Evolutionary conservation across 2,888 invertebrate genomes (phyloP).

Genomic region (Notocelia uddmanniana): DNA sequence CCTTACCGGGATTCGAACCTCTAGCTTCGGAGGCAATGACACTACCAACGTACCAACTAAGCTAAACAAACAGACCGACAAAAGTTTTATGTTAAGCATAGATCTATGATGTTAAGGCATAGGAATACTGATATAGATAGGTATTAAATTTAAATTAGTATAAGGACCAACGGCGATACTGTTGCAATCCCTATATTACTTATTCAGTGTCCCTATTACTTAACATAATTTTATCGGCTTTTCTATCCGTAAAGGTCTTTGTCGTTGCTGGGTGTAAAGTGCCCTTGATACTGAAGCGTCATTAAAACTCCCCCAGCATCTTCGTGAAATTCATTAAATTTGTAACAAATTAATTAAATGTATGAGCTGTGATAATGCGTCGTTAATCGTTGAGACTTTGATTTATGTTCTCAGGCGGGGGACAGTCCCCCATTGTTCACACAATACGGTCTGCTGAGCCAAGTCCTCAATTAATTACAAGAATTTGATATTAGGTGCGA

Average conservation of each 20-base stretch:
- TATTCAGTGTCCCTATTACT: no score
- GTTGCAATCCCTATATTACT: background rate
- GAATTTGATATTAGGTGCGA: constrained; percentile 19
- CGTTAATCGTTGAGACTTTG: constrained; percentile 58
- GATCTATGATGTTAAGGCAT: no score
- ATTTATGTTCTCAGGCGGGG: constrained; percentile 59
- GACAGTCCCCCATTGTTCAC: constrained; percentile 46
- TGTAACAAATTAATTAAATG: constrained; percentile 40
- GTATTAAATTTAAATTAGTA: no score
- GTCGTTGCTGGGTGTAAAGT: background rate
- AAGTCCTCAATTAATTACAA: constrained; percentile 29
- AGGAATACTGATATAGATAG: no score
- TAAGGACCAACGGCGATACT: no score
- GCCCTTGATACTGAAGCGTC: background rate
- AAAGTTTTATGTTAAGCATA: no score
- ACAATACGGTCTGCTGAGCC: constrained; percentile 13
- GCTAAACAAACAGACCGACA: no score
- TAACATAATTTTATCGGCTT: background rate
- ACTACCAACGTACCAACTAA: no score
- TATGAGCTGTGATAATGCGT: constrained; percentile 56
- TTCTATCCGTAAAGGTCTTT: background rate
- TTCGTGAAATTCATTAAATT: constrained; percentile 25
- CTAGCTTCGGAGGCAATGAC: no score
- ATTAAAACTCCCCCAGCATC: constrained; percentile 17
- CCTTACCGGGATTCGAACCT: no score